phyloP scores from a whole-genome alignment of 1,140 invertebrate genomes.

The Drosophila parvula region DNA sequence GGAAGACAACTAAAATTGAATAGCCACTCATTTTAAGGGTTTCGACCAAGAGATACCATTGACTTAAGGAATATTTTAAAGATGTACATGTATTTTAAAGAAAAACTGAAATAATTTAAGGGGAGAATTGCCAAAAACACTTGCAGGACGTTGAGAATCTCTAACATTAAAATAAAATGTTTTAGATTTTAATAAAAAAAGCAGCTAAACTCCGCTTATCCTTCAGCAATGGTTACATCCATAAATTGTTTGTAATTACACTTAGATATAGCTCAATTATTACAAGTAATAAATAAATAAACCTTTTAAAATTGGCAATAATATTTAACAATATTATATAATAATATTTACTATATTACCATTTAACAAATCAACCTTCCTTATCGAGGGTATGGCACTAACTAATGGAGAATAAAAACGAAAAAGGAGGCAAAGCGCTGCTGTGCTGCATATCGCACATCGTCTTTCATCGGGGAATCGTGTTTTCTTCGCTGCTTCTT shows the following conservation, averaged over 20 bases:
- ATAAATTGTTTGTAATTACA: too few species aligned
- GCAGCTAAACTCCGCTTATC: too few species aligned
- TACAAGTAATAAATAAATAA: too few species aligned
- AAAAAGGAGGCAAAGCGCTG: slow-evolving; percentile 36
- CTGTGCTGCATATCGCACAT: slow-evolving; percentile 29
- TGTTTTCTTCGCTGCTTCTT: slow-evolving; percentile 11
- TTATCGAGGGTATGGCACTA: slow-evolving; percentile 5
- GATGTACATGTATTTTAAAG: background rate
- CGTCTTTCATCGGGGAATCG: slow-evolving; percentile 42
- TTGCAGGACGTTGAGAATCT: background rate
- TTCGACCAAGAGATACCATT: slow-evolving; percentile 12
- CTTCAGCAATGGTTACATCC: too few species aligned
- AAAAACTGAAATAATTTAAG: background rate
- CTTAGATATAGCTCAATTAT: too few species aligned
- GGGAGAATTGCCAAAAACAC: too few species aligned
- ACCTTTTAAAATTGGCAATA: too few species aligned
- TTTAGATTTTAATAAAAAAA: background rate
- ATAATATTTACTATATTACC: too few species aligned
- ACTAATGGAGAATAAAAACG: slow-evolving; percentile 32
- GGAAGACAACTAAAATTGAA: slow-evolving; percentile 42
- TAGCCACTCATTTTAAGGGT: background rate
- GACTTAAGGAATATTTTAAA: too few species aligned
- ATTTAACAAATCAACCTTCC: slow-evolving; percentile 20
- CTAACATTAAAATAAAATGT: background rate
- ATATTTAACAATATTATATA: too few species aligned